phyloP scores from a whole-genome alignment of 2,888 invertebrate species.

The Tillus elongatus region DNA sequence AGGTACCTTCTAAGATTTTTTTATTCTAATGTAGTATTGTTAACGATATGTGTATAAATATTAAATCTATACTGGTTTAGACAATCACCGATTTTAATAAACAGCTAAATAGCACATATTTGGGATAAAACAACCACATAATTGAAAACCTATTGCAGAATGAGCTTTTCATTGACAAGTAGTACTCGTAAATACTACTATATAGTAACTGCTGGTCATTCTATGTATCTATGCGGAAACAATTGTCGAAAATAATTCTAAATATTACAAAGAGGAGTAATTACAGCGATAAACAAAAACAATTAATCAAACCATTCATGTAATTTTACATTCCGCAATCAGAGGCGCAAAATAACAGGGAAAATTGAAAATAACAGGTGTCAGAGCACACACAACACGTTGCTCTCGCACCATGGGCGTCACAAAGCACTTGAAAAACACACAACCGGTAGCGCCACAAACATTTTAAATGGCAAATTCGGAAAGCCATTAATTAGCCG shows the following conservation, averaged over 20 bases:
- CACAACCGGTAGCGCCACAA: conserved; percentile 15
- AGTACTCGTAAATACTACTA: too few species aligned
- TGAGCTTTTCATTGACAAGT: too few species aligned
- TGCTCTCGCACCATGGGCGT: conserved; percentile 29
- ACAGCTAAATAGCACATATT: too few species aligned
- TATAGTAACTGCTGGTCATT: too few species aligned
- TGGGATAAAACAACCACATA: too few species aligned
- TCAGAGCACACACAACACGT: conserved; percentile 29
- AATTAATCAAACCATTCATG: conserved; percentile 41
- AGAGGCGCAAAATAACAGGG: conserved; percentile 35
- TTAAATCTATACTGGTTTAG: too few species aligned
- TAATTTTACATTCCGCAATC: conserved; percentile 39
- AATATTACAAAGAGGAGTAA: conserved; percentile 38
- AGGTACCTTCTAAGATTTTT: too few species aligned
- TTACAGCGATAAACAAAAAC: conserved; percentile 40
- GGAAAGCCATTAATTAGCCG: conserved; percentile 36
- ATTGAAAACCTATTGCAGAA: too few species aligned
- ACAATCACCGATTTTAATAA: too few species aligned
- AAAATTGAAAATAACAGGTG: conserved; percentile 43
- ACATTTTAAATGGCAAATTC: conserved; percentile 34
- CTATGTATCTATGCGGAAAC: too few species aligned
- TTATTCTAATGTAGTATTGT: too few species aligned
- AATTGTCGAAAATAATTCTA: conserved; percentile 35
- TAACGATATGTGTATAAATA: too few species aligned
- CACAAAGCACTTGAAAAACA: conserved; percentile 32